A percentile compares a stretch with the other conserved stretches of the same genome.
These are phyloP conservation scores for Heliconius melpomene DNA, from an alignment of 1,140 invertebrate species.

Conservation along the genomic window DNA sequence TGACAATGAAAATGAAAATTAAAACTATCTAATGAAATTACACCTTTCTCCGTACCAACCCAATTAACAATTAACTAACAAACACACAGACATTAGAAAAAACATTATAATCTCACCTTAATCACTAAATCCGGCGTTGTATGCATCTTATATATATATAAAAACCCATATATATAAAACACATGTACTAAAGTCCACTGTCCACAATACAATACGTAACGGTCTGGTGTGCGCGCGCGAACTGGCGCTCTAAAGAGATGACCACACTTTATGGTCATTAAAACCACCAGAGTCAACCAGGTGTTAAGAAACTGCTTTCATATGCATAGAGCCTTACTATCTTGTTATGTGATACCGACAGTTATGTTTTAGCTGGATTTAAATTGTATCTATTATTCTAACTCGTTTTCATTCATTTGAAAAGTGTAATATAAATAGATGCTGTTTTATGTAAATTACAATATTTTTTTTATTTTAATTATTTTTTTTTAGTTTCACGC, in stretches of 20 bases:
- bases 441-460: too few species aligned
- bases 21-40: neutral
- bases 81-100: neutral
- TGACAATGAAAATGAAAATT: neutral
- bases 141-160: conserved; percentile 22
- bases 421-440: neutral
- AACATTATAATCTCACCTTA: conserved; percentile 20
- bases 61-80: neutral
- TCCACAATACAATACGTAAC: conserved; percentile 31
- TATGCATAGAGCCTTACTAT: conserved; percentile 35
- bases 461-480: too few species aligned
- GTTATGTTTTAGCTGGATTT: conserved; percentile 21
- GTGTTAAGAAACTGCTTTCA: conserved; percentile 49
- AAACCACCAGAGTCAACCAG: conserved; percentile 46
- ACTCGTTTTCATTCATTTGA: neutral
- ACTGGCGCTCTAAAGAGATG: conserved; percentile 46
- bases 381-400: neutral
- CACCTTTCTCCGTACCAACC: neutral
- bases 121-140: conserved; percentile 35
- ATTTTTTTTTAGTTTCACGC: too few species aligned
- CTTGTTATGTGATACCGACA: conserved; percentile 32
- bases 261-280: conserved; percentile 47
- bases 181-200: conserved; percentile 17
- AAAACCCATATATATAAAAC: conserved; percentile 3
- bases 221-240: conserved; percentile 39